Percentiles rank a stretch among this genome's conserved stretches.
These are phyloP conservation scores for Aleiodes testaceus DNA, from an alignment of 2,888 invertebrate genomes.

Conservation along the genomic window DNA sequence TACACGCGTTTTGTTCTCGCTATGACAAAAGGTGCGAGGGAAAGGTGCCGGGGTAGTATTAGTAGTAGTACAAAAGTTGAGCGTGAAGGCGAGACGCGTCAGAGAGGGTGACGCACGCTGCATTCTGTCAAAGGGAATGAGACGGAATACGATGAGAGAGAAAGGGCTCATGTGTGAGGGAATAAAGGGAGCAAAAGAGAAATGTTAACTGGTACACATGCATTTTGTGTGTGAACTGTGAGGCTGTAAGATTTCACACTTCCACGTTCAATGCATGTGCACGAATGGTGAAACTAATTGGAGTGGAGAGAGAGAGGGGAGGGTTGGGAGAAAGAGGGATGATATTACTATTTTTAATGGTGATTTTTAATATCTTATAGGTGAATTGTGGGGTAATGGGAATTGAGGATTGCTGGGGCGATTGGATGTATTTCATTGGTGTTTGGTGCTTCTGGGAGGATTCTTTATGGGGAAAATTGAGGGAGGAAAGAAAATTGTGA, in stretches of 20 bases:
- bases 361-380: no score
- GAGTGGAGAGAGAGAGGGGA: no score
- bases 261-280: not conserved
- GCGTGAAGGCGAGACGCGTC: conserved; percentile 49
- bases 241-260: conserved; percentile 14
- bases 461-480: no score
- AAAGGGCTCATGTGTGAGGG: conserved; percentile 36
- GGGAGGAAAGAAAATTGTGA: no score
- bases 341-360: no score
- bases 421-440: no score
- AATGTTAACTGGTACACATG: conserved; percentile 27
- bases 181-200: conserved; percentile 39
- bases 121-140: conserved; percentile 43
- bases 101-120: conserved; percentile 48
- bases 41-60: conserved; percentile 54
- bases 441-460: no score
- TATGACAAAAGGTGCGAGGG: conserved; percentile 66
- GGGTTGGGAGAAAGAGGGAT: no score
- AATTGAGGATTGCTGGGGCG: no score
- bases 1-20: conserved; percentile 68
- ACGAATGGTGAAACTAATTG: not conserved
- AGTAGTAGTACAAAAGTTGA: conserved; percentile 52
- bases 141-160: conserved; percentile 38
- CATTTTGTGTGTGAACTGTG: not conserved
- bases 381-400: no score